Evolutionary conservation across 2,113 vertebrate genomes (phyloP), one percentile per base, ranked within the genome.

Genomic region (Tachysurus fulvidraco): DNA sequence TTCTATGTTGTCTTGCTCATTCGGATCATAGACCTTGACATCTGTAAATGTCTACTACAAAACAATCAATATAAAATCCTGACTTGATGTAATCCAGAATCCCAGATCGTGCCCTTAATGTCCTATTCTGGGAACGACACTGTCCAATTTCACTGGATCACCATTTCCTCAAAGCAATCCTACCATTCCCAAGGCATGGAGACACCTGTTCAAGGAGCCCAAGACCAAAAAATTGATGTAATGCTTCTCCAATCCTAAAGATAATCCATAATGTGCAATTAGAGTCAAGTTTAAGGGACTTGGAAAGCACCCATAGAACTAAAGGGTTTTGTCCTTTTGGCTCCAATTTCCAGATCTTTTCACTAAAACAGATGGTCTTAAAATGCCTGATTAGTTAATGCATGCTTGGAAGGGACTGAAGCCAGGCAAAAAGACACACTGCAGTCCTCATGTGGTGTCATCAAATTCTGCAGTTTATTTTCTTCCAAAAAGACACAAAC

Each of bases 191-290:
- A 71, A 84, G 57, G 71, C 81, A 86, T 79, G 17, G 9, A 77
- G 73, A 59, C 88, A 85, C 78, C 77, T 82, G 81, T 69, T 85
- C 55, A 79, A 54, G 69, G 71, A 77, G 55, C 77, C 65, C 64
- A 64, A 21, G 23, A 23, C 80, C 80, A 36, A 41, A 4, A 80
- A 83, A 77, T 67, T 71, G 62, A 85, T 14, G 16, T 46, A 52
- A 81, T 30, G 2, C 64, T 76, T 12, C 11, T 62, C 9, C 17
- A 86, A 81, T 83, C 74, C 30, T 76, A 25, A 14, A 41, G 30
- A 67, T 28, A 50, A 85, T 78, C 71, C 46, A 54, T 52, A 67
- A 67, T 54, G 28, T 79, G 84, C 12, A 74, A 76, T 76, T 84
- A 84, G 69, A 84, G 23, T 84, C 55, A 84, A 30, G n/a, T 25